A percentile compares a stretch with the other conserved stretches of the same genome.
Conservation (phyloP, 2,113 vertebrate genomes). For the Atherinomorus stipes region DNA sequence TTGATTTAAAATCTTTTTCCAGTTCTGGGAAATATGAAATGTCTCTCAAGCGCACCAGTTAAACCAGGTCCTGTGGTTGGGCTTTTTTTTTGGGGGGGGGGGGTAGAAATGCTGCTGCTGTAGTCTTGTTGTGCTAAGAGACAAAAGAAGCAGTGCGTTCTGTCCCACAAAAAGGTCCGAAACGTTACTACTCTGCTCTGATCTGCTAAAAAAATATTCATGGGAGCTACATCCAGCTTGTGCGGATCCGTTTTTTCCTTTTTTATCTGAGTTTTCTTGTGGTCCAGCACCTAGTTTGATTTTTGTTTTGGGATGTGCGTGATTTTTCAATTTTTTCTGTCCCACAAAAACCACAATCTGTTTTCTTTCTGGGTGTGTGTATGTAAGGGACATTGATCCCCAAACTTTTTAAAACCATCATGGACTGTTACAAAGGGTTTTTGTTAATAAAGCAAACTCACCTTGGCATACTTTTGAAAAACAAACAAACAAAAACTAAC, state of each 20-base stretch:
- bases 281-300: no score
- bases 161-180: conserved; percentile 47
- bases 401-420: conserved; percentile 1
- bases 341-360: conserved; percentile 38
- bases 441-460: not conserved
- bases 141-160: conserved; percentile 37
- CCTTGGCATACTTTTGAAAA: not conserved
- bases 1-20: conserved; percentile 4
- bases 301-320: no score
- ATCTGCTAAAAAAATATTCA: no score
- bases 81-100: not conserved
- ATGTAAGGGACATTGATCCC: not conserved
- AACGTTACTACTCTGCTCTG: no score
- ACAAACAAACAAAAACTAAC: not conserved
- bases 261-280: no score
- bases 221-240: no score
- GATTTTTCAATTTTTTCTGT: no score
- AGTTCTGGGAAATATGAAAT: conserved; percentile 29
- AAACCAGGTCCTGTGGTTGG: conserved; percentile 32
- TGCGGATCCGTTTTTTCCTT: no score
- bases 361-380: conserved; percentile 31
- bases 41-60: conserved; percentile 15
- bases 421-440: not conserved
- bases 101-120: conserved; percentile 13
- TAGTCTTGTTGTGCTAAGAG: conserved; percentile 20